Evolutionary conservation across 2,888 invertebrate species (phyloP).

Genomic region (Hirtodrosophila alboralis): DNA sequence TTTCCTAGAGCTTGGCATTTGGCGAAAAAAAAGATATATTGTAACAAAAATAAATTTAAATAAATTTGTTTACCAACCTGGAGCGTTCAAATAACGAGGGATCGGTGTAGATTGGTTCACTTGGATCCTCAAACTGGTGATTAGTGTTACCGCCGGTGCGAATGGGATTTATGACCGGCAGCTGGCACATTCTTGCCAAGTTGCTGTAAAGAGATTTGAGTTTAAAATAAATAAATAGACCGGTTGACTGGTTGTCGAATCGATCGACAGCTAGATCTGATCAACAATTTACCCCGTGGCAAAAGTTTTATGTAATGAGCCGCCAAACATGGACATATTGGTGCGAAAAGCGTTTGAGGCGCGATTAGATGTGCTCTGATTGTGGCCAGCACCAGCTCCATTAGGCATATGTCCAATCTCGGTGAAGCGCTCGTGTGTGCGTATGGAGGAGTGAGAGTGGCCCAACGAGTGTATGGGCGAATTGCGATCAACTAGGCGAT

Average conservation of each 20-base stretch:
- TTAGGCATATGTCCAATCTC: slow-evolving; percentile 82
- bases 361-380: slow-evolving; percentile 77
- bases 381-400: slow-evolving; percentile 50
- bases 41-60: slow-evolving; percentile 3
- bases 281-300: slow-evolving; percentile 85
- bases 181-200: slow-evolving; percentile 84
- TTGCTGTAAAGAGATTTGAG: slow-evolving; percentile 72
- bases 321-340: slow-evolving; percentile 87
- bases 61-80: slow-evolving; percentile 84
- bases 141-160: slow-evolving; percentile 84
- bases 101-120: slow-evolving; percentile 96
- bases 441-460: slow-evolving; percentile 84
- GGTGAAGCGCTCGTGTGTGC: slow-evolving; percentile 84
- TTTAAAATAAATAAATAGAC: slow-evolving; percentile 42
- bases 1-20: slow-evolving; percentile 20
- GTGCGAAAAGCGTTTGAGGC: slow-evolving; percentile 80
- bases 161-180: slow-evolving; percentile 85
- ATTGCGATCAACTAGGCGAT: slow-evolving; percentile 85
- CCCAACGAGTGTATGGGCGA: slow-evolving; percentile 84
- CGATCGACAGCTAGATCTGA: background rate
- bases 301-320: slow-evolving; percentile 89
- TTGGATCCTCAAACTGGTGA: slow-evolving; percentile 91
- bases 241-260: slow-evolving; percentile 36
- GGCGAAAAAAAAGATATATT: background rate
- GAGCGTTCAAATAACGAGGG: slow-evolving; percentile 95